phyloP scores from a whole-genome alignment of 2,797 vertebrate species.

The Rhinophrynus dorsalis region DNA sequence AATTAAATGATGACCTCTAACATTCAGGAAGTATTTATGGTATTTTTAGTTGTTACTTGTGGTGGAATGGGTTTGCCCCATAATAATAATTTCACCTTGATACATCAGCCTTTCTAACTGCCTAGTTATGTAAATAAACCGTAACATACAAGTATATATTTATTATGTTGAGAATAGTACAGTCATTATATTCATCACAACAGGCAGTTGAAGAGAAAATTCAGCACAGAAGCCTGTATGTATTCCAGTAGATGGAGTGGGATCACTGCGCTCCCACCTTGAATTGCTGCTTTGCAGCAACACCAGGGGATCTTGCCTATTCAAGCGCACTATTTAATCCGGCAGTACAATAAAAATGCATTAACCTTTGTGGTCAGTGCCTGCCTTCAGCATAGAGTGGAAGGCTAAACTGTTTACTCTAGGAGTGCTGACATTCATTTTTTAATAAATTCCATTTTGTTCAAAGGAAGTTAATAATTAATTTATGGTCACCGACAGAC shows the following conservation, averaged over 20 bases:
- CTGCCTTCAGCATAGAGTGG: constrained; percentile 66
- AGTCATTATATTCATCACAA: not conserved
- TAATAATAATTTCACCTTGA: too few species aligned
- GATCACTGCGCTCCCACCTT: constrained; percentile 64
- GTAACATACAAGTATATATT: too few species aligned
- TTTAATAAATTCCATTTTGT: constrained; percentile 86
- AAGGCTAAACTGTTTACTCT: constrained; percentile 75
- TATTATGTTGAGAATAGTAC: too few species aligned
- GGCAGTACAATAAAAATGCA: constrained; percentile 84
- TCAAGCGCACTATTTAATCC: constrained; percentile 67
- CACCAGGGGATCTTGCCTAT: constrained; percentile 62
- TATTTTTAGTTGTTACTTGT: too few species aligned
- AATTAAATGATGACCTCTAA: too few species aligned
- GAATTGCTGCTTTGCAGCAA: constrained; percentile 67
- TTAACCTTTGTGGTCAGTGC: constrained; percentile 83
- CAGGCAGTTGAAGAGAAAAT: constrained; percentile 45
- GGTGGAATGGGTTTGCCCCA: too few species aligned
- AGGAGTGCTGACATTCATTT: constrained; percentile 82
- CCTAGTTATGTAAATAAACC: too few species aligned
- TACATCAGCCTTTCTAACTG: too few species aligned
- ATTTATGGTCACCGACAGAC: constrained; percentile 73
- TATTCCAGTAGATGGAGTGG: constrained; percentile 60
- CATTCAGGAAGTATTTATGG: too few species aligned
- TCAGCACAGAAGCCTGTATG: constrained; percentile 52
- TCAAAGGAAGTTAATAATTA: constrained; percentile 81